Conservation (phyloP, 2,113 vertebrate genomes). For the Centropus unirufus region DNA sequence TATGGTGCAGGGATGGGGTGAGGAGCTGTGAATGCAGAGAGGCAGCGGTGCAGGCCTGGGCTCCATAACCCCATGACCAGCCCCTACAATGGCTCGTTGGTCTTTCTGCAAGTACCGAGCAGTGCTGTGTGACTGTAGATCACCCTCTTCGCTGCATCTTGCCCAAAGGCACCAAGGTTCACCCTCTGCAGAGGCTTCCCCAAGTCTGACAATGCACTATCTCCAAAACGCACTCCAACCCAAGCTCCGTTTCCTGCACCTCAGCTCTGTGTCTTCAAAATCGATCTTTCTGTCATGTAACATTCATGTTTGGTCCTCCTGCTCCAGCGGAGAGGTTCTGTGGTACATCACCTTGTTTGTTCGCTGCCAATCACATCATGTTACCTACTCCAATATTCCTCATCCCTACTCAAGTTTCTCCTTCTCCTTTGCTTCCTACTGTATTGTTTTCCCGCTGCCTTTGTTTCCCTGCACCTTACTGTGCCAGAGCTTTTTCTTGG, state of each 20-base stretch:
- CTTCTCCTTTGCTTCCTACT: neutral
- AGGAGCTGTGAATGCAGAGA: neutral
- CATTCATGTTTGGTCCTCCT: neutral
- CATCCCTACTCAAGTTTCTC: neutral
- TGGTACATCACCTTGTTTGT: neutral
- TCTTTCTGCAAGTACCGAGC: accelerated
- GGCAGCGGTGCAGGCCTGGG: too few relatives aligned
- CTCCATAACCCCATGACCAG: neutral
- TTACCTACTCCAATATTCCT: neutral
- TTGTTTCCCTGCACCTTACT: neutral
- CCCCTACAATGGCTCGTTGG: accelerated
- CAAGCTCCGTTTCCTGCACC: neutral
- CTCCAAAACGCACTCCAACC: neutral
- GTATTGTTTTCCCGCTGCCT: neutral
- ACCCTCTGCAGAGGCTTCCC: neutral
- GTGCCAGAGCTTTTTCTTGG: neutral
- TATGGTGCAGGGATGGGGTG: accelerated
- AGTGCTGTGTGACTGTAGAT: neutral
- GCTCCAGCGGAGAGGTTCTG: neutral
- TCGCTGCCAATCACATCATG: conserved; percentile 31
- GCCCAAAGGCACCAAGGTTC: neutral
- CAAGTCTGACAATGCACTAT: neutral
- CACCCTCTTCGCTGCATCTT: neutral
- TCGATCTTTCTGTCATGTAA: neutral
- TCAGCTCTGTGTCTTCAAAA: neutral